Evolutionary conservation across 2,888 invertebrate species (phyloP), one percentile per base, ranked within the genome.

Genomic region (Acleris sparsana): DNA sequence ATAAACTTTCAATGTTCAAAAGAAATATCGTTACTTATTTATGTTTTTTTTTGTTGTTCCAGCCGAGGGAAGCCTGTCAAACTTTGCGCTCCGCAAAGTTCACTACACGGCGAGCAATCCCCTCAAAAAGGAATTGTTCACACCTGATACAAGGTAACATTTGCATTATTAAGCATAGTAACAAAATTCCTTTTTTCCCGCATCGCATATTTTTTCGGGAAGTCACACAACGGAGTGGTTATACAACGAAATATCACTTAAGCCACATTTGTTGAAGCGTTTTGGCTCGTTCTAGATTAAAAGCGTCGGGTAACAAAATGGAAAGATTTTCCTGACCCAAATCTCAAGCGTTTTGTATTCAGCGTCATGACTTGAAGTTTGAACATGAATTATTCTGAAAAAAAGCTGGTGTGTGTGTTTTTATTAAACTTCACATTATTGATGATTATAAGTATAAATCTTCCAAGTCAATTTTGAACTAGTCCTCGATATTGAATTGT

Each of bases 21-120:
- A 59, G 57, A 67, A 63, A 58, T 49, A 63, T 52, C 63, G 62
- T 53, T 44, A 25, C 44, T 53, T 60, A 53, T 29, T 20, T 53
- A 59, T 68, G 20, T 16, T 53, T 60, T 60, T n/a, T 76, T 75
- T 73, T 75, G 84, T 88, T 88, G 83, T 96, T 95, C 60, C 95
- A 98, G 98, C 98, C 88, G 97, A 97, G 93, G 96, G 98, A 83
- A 97, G 97, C 94, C 96, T 98, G 91, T 96, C 96, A 82, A 95
- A 96, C 85, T 98, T 97, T 94, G 97, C 97, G 75, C 86, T 94
- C 78, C 94, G 95, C 84, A 96, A 95, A 91, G 93, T 94, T 76
- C 96, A 97, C 93, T 97, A 95, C 93, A 94, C 93, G 84, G 94
- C 95, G 76, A 93, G 94, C 80, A 95, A 95, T 84, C 94, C 94